phyloP scores from a whole-genome alignment of 35 echinoderm and acorn worm genomes.

The Apostichopus parvimensis region DNA sequence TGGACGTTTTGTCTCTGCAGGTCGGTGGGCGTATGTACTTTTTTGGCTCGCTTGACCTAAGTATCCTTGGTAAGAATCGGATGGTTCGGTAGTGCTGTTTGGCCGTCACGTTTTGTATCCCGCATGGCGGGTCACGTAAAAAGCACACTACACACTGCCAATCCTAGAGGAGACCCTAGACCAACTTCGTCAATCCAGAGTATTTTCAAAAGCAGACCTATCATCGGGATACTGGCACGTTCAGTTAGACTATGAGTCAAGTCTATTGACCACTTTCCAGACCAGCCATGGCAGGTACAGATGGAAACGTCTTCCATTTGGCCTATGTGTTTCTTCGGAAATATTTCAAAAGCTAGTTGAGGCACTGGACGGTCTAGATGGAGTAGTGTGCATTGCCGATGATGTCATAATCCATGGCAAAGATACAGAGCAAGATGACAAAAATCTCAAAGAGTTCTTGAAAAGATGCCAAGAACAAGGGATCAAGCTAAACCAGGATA shows the following conservation, averaged over 20 bases:
- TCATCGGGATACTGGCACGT: constrained; percentile 60
- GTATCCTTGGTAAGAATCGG: too few species aligned
- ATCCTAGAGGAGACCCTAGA: constrained; percentile 36
- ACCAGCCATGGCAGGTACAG: constrained; percentile 63
- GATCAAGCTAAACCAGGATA: constrained; percentile 31
- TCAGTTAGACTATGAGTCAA: constrained; percentile 63
- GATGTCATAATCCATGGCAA: neutral
- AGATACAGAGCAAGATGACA: constrained; percentile 25
- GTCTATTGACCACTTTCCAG: constrained; percentile 71
- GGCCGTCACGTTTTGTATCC: too few species aligned
- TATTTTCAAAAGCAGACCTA: constrained; percentile 60
- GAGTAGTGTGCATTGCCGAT: constrained; percentile 11
- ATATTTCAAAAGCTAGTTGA: constrained; percentile 68
- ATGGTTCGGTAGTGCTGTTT: too few species aligned
- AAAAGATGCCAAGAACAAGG: constrained; percentile 35
- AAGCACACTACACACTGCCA: neutral
- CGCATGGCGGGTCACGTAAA: too few species aligned
- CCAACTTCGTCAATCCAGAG: constrained; percentile 40
- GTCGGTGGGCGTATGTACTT: too few species aligned
- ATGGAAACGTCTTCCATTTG: constrained; percentile 30
- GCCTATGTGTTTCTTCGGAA: neutral
- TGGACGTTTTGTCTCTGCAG: too few species aligned
- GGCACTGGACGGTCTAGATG: constrained; percentile 43
- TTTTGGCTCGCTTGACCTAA: too few species aligned
- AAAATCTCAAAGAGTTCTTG: constrained; percentile 34